Conservation (phyloP, 2,888 invertebrate genomes). For the Oscheius sp. region DNA sequence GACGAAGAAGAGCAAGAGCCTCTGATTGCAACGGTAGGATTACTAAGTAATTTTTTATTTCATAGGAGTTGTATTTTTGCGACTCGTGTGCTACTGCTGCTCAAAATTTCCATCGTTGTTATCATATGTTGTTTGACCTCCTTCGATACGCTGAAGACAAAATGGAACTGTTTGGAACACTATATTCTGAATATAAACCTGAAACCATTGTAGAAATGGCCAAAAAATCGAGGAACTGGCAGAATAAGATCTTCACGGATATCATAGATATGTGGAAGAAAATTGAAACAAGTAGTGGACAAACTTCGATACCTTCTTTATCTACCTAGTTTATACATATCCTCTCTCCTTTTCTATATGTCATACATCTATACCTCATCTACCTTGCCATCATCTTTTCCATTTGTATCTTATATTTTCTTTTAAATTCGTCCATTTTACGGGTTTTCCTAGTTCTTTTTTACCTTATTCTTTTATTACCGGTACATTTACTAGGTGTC, state of each 20-base stretch:
- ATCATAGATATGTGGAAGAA: slow-evolving; percentile 30
- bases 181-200: slow-evolving; percentile 33
- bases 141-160: slow-evolving; percentile 41
- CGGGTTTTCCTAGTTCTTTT: slow-evolving; percentile 14
- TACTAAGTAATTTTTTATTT: not conserved
- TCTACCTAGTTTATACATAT: not conserved
- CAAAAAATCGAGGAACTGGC: slow-evolving; percentile 36
- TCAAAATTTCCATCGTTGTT: slow-evolving; percentile 36
- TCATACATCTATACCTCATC: not conserved
- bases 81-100: slow-evolving; percentile 38
- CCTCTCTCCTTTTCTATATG: not conserved
- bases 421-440: too few relatives aligned
- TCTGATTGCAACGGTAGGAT: slow-evolving; percentile 11
- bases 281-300: slow-evolving; percentile 4
- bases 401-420: slow-evolving; percentile 3
- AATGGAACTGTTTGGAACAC: slow-evolving; percentile 45
- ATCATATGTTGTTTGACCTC: slow-evolving; percentile 41
- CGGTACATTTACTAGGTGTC: not conserved
- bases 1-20: slow-evolving; percentile 1
- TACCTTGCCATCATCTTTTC: slow-evolving; percentile 8
- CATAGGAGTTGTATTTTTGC: slow-evolving; percentile 45
- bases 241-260: slow-evolving; percentile 21
- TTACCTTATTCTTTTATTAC: not conserved
- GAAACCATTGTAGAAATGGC: slow-evolving; percentile 44
- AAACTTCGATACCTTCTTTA: not conserved